Base-by-base conservation (phyloP, 2,113 vertebrate genomes). In the Otocyon megalotis region DNA sequence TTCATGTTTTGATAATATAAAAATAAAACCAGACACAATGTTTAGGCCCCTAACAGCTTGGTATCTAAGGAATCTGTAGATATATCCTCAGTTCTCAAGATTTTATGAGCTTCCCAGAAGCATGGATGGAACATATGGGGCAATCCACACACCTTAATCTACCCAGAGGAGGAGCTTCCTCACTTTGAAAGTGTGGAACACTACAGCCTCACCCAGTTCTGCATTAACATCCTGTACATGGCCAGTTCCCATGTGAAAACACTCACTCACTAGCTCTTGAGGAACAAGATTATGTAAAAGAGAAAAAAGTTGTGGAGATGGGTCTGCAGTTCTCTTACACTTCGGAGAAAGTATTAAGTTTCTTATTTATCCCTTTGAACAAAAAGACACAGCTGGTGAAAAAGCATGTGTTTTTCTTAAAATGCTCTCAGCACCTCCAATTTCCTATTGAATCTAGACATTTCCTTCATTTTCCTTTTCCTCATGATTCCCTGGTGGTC, bases 401-500 rank as follows among this genome's bases (percentile, higher is more conserved):
- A 96, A 94, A 94, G 32, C 83, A 94, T 88, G 48, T 9, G 19
- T 81, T 97, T 96, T 90, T 90, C 95, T 96, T 74, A 84, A 96
- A 95, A 94, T 93, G 60, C 20, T 93, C 20, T 82, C 16, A 28
- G 37, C 43, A 94, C 2, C 17, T 28, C 56, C 37, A 60, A n/a
- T 95, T 90, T 96, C 65, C 77, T 92, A 54, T 48, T 81, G 67
- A 94, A 94, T 90, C 84, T 82, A 85, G 35, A 82, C 15, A 65
- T 77, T 96, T 74, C 37, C 28, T 32, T 93, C 81, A 43, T 93
- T 96, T 96, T 96, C 96, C 69, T 95, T 95, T 96, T 60, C 22
- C 58, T 77, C 8, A 2, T 5, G 2, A 92, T 96, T 96, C 81
- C 65, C 90, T 37, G 8, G 60, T 97, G 90, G 37, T 96, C 80